Evolutionary conservation across 2,797 vertebrate genomes (phyloP).

Genomic region (Choloepus didactylus): DNA sequence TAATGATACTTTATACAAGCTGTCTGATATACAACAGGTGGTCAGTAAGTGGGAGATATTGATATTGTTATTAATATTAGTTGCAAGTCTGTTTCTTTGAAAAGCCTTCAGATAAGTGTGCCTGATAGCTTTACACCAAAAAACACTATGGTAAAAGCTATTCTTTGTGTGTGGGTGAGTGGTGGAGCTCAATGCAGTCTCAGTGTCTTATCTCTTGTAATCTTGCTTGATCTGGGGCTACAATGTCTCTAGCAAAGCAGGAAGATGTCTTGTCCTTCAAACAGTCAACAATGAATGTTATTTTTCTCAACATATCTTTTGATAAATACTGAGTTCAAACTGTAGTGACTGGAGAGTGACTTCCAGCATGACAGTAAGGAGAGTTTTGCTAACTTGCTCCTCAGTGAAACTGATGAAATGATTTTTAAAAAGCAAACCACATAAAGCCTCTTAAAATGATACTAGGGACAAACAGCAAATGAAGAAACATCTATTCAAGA

Average conservation of each 20-base stretch:
- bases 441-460: no score
- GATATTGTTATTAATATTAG: background rate
- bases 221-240: background rate
- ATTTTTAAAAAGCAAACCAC: no score
- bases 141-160: background rate
- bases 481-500: no score
- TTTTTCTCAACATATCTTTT: background rate
- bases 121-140: background rate
- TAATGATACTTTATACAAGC: constrained; percentile 51
- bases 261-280: background rate
- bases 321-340: background rate
- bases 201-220: background rate
- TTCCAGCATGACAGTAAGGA: no score
- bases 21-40: background rate
- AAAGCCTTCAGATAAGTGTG: background rate
- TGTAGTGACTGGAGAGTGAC: background rate
- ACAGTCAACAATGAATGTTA: background rate
- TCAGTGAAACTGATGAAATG: no score
- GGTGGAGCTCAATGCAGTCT: background rate
- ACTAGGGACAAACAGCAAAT: no score
- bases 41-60: background rate
- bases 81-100: background rate
- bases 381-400: no score
- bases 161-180: background rate
- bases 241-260: background rate